These are phyloP conservation scores for Himantopus leucocephalus DNA, from an alignment of 2,113 vertebrate species.

Conservation along the genomic window DNA sequence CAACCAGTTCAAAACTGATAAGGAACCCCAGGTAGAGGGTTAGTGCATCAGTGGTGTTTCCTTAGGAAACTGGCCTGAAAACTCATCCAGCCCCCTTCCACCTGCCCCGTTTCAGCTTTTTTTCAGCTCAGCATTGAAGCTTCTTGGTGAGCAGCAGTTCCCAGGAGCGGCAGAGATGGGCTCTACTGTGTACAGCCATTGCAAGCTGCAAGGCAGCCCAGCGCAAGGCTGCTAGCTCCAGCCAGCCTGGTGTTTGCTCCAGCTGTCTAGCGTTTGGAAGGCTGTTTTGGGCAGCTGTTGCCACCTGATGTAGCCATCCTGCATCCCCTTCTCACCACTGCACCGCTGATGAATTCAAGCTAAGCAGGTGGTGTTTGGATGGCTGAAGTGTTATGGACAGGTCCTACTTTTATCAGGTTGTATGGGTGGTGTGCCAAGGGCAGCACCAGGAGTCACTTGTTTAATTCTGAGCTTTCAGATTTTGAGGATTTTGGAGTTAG, in stretches of 20 bases:
- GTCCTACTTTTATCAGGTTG: not conserved
- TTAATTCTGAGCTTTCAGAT: conserved; percentile 40
- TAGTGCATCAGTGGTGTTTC: not conserved
- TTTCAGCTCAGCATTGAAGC: not conserved
- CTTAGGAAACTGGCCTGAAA: not conserved
- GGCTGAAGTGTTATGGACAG: not conserved
- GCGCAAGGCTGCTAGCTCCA: not conserved
- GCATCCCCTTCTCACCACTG: not conserved
- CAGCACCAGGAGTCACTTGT: not conserved
- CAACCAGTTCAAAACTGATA: not conserved
- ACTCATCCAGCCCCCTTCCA: not conserved
- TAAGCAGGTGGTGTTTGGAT: not conserved
- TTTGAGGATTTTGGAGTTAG: not conserved
- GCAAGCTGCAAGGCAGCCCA: not conserved
- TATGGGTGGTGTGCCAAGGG: not conserved
- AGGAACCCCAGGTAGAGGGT: not conserved
- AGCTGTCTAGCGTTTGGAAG: not conserved
- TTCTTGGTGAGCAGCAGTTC: not conserved
- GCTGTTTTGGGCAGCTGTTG: not conserved
- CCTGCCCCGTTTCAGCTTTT: not conserved
- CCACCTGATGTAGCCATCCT: not conserved
- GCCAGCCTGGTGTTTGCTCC: not conserved
- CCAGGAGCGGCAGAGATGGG: not conserved
- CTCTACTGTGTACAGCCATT: fast-evolving
- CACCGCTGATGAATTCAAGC: not conserved